phyloP scores from a whole-genome alignment of 2,888 invertebrate genomes.

The Oligia strigilis region DNA sequence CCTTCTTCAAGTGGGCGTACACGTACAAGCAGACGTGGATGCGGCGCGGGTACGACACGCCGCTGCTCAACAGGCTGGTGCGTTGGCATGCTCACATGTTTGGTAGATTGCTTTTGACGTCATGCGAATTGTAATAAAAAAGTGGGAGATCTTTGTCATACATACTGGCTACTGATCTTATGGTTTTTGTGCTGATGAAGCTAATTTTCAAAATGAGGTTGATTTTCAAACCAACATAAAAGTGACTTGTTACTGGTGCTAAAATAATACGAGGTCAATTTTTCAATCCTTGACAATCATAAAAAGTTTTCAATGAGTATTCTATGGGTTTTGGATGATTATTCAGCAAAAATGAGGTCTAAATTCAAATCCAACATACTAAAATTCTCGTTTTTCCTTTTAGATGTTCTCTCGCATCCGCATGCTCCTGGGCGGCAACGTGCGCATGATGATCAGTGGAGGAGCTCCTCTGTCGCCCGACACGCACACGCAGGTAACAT shows the following conservation, averaged over 20 bases:
- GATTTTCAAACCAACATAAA: not conserved
- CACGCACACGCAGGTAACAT: constrained; percentile 95
- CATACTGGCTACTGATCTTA: no score
- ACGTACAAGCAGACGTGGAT: constrained; percentile 97
- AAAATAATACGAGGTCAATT: no score
- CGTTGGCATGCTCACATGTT: constrained; percentile 5
- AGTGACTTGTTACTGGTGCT: not conserved
- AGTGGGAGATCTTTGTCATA: not conserved
- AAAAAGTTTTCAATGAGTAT: no score
- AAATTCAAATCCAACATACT: not conserved
- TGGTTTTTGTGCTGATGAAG: no score
- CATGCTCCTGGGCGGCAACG: constrained; percentile 96
- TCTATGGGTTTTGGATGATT: not conserved
- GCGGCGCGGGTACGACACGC: constrained; percentile 95
- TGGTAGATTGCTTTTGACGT: not conserved
- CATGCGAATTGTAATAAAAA: not conserved
- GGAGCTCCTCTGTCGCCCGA: constrained; percentile 99
- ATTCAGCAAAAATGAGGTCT: not conserved
- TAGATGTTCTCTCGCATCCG: constrained; percentile 89
- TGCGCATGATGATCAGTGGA: constrained; percentile 97
- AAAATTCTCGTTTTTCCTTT: constrained; percentile 31
- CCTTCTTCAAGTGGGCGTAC: constrained; percentile 98
- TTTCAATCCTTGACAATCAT: not conserved
- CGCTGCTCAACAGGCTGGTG: constrained; percentile 90
- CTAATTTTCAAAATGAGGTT: not conserved